Evolutionary conservation across 2,888 invertebrate species (phyloP).

Genomic region (Diploptera punctata): DNA sequence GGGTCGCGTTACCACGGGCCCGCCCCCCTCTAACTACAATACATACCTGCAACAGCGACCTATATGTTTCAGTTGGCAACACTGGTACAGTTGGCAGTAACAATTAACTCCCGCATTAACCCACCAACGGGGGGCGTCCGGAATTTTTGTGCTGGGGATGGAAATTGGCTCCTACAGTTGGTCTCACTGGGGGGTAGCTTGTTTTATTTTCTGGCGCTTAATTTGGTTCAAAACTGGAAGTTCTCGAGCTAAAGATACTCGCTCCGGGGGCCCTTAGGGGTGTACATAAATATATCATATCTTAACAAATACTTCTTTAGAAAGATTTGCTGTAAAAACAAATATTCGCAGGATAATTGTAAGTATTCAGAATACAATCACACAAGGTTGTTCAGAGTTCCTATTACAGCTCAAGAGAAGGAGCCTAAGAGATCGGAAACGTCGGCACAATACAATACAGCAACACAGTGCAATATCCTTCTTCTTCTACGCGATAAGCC

Average conservation of each 20-base stretch:
- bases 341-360: too few relatives aligned
- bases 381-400: too few relatives aligned
- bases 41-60: not conserved
- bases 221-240: constrained; percentile 42
- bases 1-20: not conserved
- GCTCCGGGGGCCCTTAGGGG: constrained; percentile 22
- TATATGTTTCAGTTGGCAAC: not conserved
- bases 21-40: not conserved
- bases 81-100: not conserved
- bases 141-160: constrained; percentile 10
- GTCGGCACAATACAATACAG: too few relatives aligned
- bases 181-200: constrained; percentile 27
- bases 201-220: constrained; percentile 38
- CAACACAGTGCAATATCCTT: too few relatives aligned
- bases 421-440: too few relatives aligned
- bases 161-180: constrained; percentile 33
- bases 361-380: too few relatives aligned
- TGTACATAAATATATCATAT: too few relatives aligned
- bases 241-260: constrained; percentile 34
- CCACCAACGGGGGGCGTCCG: not conserved
- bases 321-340: too few relatives aligned
- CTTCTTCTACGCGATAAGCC: too few relatives aligned
- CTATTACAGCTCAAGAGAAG: too few relatives aligned
- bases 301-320: too few relatives aligned
- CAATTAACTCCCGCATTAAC: constrained; percentile 27